Conservation (phyloP, 2,797 vertebrate species). For the Sciurus carolinensis region DNA sequence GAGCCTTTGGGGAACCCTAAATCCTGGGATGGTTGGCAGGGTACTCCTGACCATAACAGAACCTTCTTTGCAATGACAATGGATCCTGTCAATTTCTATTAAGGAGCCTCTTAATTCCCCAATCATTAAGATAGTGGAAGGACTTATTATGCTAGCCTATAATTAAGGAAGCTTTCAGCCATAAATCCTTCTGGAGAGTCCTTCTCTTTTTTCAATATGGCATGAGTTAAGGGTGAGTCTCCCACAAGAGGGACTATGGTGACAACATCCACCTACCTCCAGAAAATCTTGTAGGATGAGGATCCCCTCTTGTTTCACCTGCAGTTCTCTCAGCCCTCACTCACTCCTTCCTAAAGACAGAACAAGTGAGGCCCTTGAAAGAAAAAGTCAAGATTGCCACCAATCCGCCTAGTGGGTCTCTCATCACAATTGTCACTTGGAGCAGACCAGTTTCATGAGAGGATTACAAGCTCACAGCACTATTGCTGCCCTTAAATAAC, state of each 20-base stretch:
- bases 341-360: neutral
- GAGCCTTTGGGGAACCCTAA: slow-evolving; percentile 85
- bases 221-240: slow-evolving; percentile 67
- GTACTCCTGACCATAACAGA: slow-evolving; percentile 76
- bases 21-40: slow-evolving; percentile 83
- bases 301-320: neutral
- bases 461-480: slow-evolving; percentile 19
- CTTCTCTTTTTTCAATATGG: slow-evolving; percentile 65
- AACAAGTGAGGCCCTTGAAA: neutral
- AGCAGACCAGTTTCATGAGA: neutral
- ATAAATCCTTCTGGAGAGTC: slow-evolving; percentile 79
- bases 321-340: neutral
- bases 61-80: slow-evolving; percentile 79
- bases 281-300: slow-evolving; percentile 22
- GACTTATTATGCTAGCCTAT: slow-evolving; percentile 79
- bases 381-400: neutral
- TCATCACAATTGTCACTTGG: neutral
- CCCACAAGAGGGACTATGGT: neutral
- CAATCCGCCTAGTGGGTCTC: neutral
- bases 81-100: slow-evolving; percentile 80
- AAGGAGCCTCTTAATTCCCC: slow-evolving; percentile 82
- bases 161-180: slow-evolving; percentile 82
- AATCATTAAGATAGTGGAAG: slow-evolving; percentile 80
- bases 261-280: neutral
- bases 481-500: slow-evolving; percentile 40